Percentiles rank a stretch among this genome's conserved stretches.
These are phyloP conservation scores for Manis pentadactyla DNA, from an alignment of 2,797 vertebrate genomes.

Conservation along the genomic window DNA sequence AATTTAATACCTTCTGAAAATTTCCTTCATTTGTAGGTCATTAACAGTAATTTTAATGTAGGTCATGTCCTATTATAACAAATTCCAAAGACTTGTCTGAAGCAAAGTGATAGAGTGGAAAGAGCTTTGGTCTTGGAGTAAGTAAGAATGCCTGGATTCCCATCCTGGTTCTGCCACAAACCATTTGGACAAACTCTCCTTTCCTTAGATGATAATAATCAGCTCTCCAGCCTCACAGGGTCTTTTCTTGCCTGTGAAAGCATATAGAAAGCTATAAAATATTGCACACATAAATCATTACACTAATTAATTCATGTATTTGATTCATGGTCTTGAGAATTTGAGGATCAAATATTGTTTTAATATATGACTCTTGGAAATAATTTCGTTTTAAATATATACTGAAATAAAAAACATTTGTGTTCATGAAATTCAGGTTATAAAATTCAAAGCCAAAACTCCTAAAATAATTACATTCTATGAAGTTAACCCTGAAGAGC, in stretches of 20 bases:
- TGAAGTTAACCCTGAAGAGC: constrained; percentile 13
- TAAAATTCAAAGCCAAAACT: constrained; percentile 55
- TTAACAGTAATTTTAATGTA: constrained; percentile 79
- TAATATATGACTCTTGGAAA: constrained; percentile 66
- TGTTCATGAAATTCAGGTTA: constrained; percentile 44
- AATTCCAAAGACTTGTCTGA: constrained; percentile 69
- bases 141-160: background rate
- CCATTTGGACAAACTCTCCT: background rate
- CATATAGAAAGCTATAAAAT: constrained; percentile 26
- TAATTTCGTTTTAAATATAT: constrained; percentile 60
- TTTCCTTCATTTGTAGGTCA: constrained; percentile 75
- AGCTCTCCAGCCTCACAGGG: background rate
- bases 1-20: constrained; percentile 77
- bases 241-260: constrained; percentile 34
- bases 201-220: constrained; percentile 17
- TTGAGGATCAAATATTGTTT: constrained; percentile 69
- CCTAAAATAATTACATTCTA: constrained; percentile 43
- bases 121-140: background rate
- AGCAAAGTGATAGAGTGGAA: constrained; percentile 40
- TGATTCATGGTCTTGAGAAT: constrained; percentile 70
- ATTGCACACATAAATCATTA: constrained; percentile 53
- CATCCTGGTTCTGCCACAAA: background rate
- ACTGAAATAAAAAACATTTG: constrained; percentile 67
- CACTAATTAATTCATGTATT: constrained; percentile 70
- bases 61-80: constrained; percentile 68